Evolutionary conservation across 2,888 invertebrate species (phyloP).

Genomic region (Papilio protenor): DNA sequence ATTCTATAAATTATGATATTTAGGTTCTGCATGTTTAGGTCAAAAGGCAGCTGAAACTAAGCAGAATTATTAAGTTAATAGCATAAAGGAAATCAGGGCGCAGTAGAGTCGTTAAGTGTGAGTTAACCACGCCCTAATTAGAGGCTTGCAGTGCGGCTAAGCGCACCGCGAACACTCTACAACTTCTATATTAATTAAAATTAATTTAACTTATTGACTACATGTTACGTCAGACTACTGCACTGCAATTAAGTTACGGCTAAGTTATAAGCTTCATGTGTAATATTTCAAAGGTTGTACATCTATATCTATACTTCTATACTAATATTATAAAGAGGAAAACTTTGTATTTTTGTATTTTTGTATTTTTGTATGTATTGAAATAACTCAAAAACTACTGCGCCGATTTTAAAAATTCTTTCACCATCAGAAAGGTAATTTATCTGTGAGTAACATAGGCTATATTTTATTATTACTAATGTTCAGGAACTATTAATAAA

Average conservation of each 20-base stretch:
- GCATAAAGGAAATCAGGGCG: conserved; percentile 17
- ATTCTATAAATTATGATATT: neutral
- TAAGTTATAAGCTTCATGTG: neutral
- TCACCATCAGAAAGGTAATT: too few species aligned
- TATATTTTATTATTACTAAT: too few species aligned
- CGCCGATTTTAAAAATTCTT: too few species aligned
- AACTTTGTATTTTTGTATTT: too few species aligned
- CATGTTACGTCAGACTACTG: neutral
- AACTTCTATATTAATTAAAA: conserved; percentile 8
- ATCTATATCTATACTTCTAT: too few species aligned
- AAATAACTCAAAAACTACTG: too few species aligned
- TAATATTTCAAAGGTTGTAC: neutral
- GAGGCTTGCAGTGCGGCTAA: neutral
- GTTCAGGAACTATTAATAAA: too few species aligned
- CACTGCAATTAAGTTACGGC: conserved; percentile 1
- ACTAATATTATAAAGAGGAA: too few species aligned
- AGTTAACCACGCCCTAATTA: conserved; percentile 20
- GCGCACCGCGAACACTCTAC: neutral
- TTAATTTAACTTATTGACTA: conserved; percentile 16
- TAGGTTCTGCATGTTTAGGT: neutral
- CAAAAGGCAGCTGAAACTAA: conserved; percentile 22
- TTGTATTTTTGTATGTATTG: too few species aligned
- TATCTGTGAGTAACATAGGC: too few species aligned
- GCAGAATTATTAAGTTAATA: conserved; percentile 16
- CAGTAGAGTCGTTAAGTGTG: conserved; percentile 1